phyloP scores from a whole-genome alignment of 64 coral and sea anemone species.

The Astreopora myriophthalma region DNA sequence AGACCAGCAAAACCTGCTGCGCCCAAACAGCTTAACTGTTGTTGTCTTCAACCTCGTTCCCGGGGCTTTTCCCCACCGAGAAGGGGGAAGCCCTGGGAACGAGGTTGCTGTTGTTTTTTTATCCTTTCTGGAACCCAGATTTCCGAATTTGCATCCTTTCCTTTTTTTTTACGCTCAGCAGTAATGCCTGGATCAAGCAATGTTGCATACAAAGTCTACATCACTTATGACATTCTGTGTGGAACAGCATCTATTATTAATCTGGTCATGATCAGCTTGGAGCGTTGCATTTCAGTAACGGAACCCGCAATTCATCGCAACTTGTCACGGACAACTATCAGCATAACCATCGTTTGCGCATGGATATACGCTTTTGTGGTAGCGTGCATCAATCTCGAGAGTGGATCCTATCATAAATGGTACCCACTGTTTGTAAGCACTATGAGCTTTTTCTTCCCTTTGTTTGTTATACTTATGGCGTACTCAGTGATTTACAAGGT shows the following conservation, averaged over 20 bases:
- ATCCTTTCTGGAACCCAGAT: neutral
- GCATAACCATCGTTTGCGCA: slow-evolving; percentile 48
- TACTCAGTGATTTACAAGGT: slow-evolving; percentile 87
- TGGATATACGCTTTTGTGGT: slow-evolving; percentile 77
- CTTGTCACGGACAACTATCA: slow-evolving; percentile 63
- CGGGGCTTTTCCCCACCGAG: no score
- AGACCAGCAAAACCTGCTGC: no score
- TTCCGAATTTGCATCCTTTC: neutral
- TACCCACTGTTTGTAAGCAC: slow-evolving; percentile 76
- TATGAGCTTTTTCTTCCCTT: slow-evolving; percentile 81
- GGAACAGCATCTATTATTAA: slow-evolving; percentile 92
- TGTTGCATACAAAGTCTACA: slow-evolving; percentile 76
- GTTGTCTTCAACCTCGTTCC: no score
- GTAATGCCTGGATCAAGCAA: neutral
- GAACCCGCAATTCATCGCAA: slow-evolving; percentile 88
- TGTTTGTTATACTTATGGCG: slow-evolving; percentile 82
- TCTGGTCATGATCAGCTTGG: slow-evolving; percentile 92
- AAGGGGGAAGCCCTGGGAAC: no score
- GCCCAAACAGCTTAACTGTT: no score
- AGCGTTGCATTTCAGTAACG: slow-evolving; percentile 91
- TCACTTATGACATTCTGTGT: slow-evolving; percentile 89
- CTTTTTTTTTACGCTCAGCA: neutral
- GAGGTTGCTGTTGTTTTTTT: no score
- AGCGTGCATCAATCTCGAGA: slow-evolving; percentile 40
- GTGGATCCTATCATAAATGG: slow-evolving; percentile 54